Conservation (phyloP, 2,888 invertebrate genomes). For the Junonia oenone region DNA sequence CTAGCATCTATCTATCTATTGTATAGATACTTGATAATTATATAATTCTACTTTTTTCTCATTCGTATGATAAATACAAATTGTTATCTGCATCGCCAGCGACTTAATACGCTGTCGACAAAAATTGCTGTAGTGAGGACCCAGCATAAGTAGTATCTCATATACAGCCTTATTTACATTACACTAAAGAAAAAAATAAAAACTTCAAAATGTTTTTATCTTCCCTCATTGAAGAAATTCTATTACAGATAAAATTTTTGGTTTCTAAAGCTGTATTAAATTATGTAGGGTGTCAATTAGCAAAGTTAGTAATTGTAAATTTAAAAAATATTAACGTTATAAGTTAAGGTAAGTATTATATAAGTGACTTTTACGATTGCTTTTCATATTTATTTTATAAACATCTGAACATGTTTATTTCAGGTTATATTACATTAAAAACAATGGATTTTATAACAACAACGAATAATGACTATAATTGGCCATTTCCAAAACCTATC, state of each 20-base stretch:
- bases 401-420: background rate
- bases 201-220: slow-evolving; percentile 75
- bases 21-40: too few species aligned
- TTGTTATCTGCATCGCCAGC: too few species aligned
- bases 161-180: background rate
- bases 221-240: slow-evolving; percentile 73
- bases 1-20: too few species aligned
- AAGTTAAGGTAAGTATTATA: slow-evolving; percentile 38
- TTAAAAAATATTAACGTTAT: slow-evolving; percentile 68
- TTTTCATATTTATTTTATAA: background rate
- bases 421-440: slow-evolving; percentile 11
- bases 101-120: too few species aligned
- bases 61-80: too few species aligned
- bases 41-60: too few species aligned
- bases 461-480: slow-evolving; percentile 73
- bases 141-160: too few species aligned
- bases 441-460: slow-evolving; percentile 72
- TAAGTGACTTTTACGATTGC: background rate
- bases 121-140: too few species aligned
- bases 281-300: slow-evolving; percentile 76
- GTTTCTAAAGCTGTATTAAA: slow-evolving; percentile 70
- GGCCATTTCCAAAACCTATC: slow-evolving; percentile 81
- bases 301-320: slow-evolving; percentile 63
- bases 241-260: slow-evolving; percentile 67
- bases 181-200: slow-evolving; percentile 45